These are phyloP conservation scores for Drosophila sordidapex DNA, from an alignment of 2,888 invertebrate species.

Conservation along the genomic window DNA sequence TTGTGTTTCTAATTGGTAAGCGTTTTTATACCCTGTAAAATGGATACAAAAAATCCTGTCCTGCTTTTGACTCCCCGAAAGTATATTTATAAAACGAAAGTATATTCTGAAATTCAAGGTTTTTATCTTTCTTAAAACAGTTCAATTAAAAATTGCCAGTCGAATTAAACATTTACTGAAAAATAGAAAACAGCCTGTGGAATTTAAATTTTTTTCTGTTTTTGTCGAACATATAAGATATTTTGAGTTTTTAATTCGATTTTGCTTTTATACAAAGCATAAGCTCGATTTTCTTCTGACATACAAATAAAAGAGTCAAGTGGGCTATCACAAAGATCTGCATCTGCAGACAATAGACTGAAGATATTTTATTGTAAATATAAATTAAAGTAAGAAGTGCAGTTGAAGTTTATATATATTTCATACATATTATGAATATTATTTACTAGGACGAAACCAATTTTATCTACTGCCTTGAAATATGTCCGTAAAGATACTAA, in stretches of 20 bases:
- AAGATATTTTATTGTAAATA: not conserved
- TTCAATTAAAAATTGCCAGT: not conserved
- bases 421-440: not conserved
- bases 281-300: not conserved
- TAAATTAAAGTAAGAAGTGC: not conserved
- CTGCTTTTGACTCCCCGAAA: too few relatives aligned
- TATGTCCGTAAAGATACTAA: not conserved
- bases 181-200: too few relatives aligned
- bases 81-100: not conserved
- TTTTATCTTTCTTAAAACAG: not conserved
- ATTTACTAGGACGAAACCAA: not conserved
- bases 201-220: too few relatives aligned
- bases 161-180: not conserved
- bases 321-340: not conserved
- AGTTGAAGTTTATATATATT: not conserved
- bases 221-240: not conserved
- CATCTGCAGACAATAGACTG: not conserved
- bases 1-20: not conserved
- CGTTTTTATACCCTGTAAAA: not conserved
- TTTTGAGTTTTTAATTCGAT: not conserved
- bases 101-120: too few relatives aligned
- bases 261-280: not conserved
- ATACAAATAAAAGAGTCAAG: not conserved
- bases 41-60: not conserved
- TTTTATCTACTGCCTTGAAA: not conserved